Conservation (phyloP, 2,797 vertebrate species). For the Tapera naevia region DNA sequence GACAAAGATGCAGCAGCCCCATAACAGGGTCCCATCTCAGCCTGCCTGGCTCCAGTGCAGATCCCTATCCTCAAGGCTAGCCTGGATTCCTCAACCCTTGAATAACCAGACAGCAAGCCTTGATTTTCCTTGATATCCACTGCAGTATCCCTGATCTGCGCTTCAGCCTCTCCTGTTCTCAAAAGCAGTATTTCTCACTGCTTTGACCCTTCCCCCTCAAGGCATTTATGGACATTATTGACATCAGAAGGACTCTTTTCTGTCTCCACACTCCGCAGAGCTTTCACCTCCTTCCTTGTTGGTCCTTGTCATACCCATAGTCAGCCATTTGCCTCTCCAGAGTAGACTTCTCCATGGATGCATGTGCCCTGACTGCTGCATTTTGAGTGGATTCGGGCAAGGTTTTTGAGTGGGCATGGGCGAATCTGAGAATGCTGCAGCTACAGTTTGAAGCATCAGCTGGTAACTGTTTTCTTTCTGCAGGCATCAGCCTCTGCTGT, state of each 20-base stretch:
- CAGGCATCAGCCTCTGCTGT: neutral
- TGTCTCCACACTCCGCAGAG: neutral
- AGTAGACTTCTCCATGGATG: neutral
- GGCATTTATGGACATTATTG: neutral
- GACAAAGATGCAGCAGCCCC: neutral
- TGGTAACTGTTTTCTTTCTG: slow-evolving; percentile 18
- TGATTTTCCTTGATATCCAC: neutral
- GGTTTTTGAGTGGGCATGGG: neutral
- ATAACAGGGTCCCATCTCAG: neutral
- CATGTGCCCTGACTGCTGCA: neutral
- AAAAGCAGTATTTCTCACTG: neutral
- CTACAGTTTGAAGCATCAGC: slow-evolving; percentile 34
- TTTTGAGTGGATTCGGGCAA: neutral
- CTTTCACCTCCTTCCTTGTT: neutral
- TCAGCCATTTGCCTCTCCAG: neutral
- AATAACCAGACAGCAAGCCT: accelerated
- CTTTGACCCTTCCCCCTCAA: neutral
- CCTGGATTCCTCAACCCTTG: neutral
- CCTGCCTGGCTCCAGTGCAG: neutral
- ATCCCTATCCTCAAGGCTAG: accelerated
- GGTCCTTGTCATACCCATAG: neutral
- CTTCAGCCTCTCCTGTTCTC: neutral
- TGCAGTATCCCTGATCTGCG: neutral
- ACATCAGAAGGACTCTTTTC: neutral
- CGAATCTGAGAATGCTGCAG: slow-evolving; percentile 18